phyloP scores from a whole-genome alignment of 1,140 invertebrate species.

The Luehdorfia chinensis region DNA sequence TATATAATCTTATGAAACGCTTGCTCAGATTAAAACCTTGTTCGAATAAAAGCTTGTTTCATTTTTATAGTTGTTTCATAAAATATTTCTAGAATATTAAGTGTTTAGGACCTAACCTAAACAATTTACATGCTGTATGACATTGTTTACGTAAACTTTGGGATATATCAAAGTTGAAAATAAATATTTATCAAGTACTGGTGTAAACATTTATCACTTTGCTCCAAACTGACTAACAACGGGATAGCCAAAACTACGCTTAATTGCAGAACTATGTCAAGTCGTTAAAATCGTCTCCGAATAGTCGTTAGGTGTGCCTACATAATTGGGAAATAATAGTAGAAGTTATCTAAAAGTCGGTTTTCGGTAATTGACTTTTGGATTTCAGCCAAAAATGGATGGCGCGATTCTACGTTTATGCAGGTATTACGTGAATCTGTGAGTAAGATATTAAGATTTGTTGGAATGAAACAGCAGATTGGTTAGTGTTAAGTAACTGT shows the following conservation, averaged over 20 bases:
- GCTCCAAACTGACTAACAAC: constrained; percentile 7
- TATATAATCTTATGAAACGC: too few species aligned
- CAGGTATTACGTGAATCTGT: constrained; percentile 1
- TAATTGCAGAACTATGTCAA: constrained; percentile 15
- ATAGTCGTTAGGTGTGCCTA: constrained; percentile 17
- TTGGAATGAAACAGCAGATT: too few species aligned
- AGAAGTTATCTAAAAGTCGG: constrained; percentile 40
- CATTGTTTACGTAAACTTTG: too few species aligned
- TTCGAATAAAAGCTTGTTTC: too few species aligned
- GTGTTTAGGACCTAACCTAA: too few species aligned
- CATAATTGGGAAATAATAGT: constrained; percentile 45
- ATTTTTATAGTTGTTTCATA: too few species aligned
- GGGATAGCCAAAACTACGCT: constrained; percentile 9
- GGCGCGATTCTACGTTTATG: constrained; percentile 7
- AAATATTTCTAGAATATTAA: too few species aligned
- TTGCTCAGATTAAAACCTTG: too few species aligned
- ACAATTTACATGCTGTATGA: too few species aligned
- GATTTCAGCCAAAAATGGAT: constrained; percentile 47
- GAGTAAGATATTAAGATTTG: too few species aligned
- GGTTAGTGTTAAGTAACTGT: too few species aligned
- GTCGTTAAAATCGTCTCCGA: constrained; percentile 16
- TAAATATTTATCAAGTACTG: constrained; percentile 3
- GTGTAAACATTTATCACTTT: neutral
- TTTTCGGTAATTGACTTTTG: constrained; percentile 65
- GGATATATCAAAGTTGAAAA: too few species aligned